Base-by-base conservation (phyloP, 2,797 vertebrate genomes). In the Botia almorhae region DNA sequence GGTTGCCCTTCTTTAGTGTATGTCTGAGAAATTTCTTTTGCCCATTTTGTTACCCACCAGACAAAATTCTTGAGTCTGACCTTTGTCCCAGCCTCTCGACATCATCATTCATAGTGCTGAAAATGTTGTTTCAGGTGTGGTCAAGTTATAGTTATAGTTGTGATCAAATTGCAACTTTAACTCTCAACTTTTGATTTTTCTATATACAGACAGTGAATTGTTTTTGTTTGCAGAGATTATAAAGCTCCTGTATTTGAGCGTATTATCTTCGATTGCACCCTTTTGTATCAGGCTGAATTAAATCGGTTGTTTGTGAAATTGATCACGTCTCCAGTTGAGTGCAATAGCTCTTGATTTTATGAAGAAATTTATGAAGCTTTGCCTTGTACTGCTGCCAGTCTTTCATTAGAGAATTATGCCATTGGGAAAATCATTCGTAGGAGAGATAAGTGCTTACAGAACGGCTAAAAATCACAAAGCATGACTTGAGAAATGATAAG, bases 321-420 rank as follows among this genome's bases (percentile, higher is more conserved):
- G 26, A 81, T 73, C 69, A 73, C 55, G 26, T 64, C 69, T 60
- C 29, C 60, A 50, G 75, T 17, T 51, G 58, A 78, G 56, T 36
- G 51, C 26, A 17, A 74, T 33, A 69, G 64, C 19, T 11, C 69
- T 56, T 75, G 67, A 61, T 21, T 17, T 67, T 5, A 70, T 26
- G 58, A 64, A 55, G 29, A 56, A 19, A 64, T 68, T 76, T 65
- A 58, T 76, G 43, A 83, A 68, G 65, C 29, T 51, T 70, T 48
- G 16, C 21, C 75, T 74, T 81, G 10, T 69, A 46, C 39, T 56
- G 36, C 36, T 55, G 12, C n/a, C 50, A 26, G 74, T 65, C 33
- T 53, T 68, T 79, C 76, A 51, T 48, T 21, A 8, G 19, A 75
- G 71, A 80, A 77, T 85, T 74, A 71, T 74, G 46, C 60, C 50